Evolutionary conservation across 2,797 vertebrate genomes (phyloP).

Genomic region (Diplodus sargus): DNA sequence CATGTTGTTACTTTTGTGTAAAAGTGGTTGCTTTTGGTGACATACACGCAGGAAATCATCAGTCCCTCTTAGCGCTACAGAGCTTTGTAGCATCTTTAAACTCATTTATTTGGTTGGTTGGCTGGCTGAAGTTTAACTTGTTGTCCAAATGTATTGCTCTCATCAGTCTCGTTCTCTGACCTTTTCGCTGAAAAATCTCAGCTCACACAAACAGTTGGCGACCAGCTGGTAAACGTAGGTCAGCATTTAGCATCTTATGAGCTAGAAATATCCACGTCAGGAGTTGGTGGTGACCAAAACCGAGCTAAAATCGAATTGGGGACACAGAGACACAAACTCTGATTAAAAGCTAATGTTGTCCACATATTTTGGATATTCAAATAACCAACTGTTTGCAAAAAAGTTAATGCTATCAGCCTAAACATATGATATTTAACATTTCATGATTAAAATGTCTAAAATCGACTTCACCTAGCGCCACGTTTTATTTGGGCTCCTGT

Average conservation of each 20-base stretch:
- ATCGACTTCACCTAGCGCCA: no score
- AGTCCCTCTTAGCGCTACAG: neutral
- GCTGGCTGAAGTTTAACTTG: neutral
- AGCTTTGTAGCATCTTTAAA: neutral
- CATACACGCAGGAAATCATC: neutral
- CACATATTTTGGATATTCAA: neutral
- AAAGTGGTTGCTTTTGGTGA: neutral
- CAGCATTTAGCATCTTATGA: neutral
- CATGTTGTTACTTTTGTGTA: neutral
- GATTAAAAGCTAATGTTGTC: neutral
- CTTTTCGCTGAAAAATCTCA: neutral
- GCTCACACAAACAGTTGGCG: neutral
- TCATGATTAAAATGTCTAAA: no score
- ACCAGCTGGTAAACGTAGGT: neutral
- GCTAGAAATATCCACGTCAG: neutral
- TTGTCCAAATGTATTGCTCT: neutral
- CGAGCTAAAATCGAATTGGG: neutral
- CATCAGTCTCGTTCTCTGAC: no score
- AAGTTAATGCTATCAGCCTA: neutral
- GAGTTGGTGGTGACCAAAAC: neutral
- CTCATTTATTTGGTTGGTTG: neutral
- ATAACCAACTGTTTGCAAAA: neutral
- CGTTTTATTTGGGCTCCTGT: no score
- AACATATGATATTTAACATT: neutral
- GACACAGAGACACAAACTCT: neutral